Evolutionary conservation across 2,113 vertebrate species (phyloP).

Genomic region (Gnathonemus longibarbis): DNA sequence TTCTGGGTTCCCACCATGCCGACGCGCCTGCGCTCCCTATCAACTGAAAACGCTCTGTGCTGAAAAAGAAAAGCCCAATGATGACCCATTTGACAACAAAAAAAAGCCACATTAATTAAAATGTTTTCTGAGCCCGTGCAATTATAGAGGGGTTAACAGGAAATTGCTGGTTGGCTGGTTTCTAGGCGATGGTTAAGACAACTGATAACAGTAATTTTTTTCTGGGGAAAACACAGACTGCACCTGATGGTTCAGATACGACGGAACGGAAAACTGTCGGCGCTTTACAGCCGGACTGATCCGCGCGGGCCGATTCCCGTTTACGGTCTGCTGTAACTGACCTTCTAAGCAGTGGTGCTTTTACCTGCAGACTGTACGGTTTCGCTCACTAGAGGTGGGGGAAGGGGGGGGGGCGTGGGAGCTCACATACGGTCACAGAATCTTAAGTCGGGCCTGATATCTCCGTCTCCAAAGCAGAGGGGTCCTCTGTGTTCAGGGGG

Average conservation of each 20-base stretch:
- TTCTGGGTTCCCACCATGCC: neutral
- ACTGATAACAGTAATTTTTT: neutral
- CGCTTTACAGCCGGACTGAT: neutral
- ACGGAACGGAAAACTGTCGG: neutral
- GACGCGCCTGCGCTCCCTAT: neutral
- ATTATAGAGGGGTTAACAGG: neutral
- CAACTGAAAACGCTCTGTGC: neutral
- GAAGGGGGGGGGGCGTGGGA: neutral
- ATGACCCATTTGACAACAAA: neutral
- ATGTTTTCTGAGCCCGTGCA: neutral
- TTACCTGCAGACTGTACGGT: neutral
- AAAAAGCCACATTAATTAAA: neutral
- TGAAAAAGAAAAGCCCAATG: neutral
- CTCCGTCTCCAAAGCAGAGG: neutral
- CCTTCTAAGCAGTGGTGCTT: neutral
- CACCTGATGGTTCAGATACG: neutral
- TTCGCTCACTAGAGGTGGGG: neutral
- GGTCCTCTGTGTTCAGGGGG: neutral
- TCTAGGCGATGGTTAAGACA: neutral
- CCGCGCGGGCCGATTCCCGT: neutral
- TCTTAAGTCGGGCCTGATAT: neutral
- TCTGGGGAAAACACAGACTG: neutral
- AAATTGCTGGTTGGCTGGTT: neutral
- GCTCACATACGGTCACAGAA: neutral
- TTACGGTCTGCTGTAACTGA: neutral